These are phyloP conservation scores for Heteromormyrus szaboi DNA, from an alignment of 2,797 vertebrate genomes.

Conservation along the genomic window DNA sequence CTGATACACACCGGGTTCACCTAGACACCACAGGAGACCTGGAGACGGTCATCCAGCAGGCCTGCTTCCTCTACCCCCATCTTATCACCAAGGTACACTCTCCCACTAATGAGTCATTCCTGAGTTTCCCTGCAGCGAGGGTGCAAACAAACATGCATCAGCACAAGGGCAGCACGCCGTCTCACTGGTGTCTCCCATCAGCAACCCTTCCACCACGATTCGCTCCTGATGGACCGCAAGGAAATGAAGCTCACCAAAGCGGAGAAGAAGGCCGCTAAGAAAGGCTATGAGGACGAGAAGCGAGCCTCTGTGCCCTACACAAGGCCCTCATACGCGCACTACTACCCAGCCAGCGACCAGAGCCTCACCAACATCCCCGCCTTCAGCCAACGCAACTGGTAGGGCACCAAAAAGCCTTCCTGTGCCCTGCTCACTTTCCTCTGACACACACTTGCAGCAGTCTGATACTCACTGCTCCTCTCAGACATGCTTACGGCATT, in stretches of 20 bases:
- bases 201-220: conserved; percentile 96
- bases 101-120: neutral
- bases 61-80: conserved; percentile 81
- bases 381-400: conserved; percentile 95
- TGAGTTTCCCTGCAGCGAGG: neutral
- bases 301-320: conserved; percentile 92
- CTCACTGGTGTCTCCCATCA: conserved; percentile 38
- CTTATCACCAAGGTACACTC: conserved; percentile 89
- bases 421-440: neutral
- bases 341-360: conserved; percentile 90
- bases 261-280: conserved; percentile 97
- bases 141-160: neutral
- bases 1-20: conserved; percentile 55
- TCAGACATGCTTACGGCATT: neutral
- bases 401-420: conserved; percentile 35
- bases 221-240: conserved; percentile 89
- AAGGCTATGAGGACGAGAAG: conserved; percentile 97
- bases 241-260: conserved; percentile 97
- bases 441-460: neutral
- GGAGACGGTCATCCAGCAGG: conserved; percentile 76
- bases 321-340: conserved; percentile 90
- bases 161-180: too few relatives aligned
- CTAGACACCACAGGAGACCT: conserved; percentile 53
- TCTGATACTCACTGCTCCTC: neutral
- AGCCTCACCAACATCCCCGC: conserved; percentile 83